phyloP scores from a whole-genome alignment of 2,113 vertebrate species.

The Atherinomorus stipes region DNA sequence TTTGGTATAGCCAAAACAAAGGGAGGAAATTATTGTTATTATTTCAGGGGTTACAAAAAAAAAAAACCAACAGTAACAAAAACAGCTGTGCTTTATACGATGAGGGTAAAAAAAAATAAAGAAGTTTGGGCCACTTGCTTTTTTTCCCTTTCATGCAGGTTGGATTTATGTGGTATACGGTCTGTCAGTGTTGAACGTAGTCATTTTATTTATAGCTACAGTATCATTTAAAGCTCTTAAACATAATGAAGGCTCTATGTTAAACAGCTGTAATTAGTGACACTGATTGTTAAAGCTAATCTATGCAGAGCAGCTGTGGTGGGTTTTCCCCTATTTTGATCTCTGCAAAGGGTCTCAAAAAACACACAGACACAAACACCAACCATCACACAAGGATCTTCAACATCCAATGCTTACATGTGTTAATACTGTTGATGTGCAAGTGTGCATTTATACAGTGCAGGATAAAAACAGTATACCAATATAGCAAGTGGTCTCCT shows the following conservation, averaged over 20 bases:
- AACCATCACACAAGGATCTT: slow-evolving; percentile 18
- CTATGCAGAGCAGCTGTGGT: slow-evolving; percentile 77
- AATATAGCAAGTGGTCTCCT: not conserved
- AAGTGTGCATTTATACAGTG: not conserved
- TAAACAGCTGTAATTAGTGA: slow-evolving; percentile 78
- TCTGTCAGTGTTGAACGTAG: slow-evolving; percentile 28
- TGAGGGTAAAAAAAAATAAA: not conserved
- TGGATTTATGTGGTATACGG: not conserved
- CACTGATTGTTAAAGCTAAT: slow-evolving; percentile 74
- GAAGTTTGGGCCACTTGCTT: not conserved
- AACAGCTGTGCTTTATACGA: too few species aligned
- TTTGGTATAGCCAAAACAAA: too few species aligned
- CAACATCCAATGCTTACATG: slow-evolving; percentile 9
- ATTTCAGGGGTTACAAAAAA: too few species aligned
- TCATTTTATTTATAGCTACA: slow-evolving; percentile 46
- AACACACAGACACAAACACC: slow-evolving; percentile 13
- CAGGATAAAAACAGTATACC: not conserved
- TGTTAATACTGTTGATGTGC: not conserved
- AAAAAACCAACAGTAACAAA: too few species aligned
- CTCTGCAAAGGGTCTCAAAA: slow-evolving; percentile 51
- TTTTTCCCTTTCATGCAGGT: slow-evolving; percentile 1
- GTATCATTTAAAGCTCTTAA: slow-evolving; percentile 70
- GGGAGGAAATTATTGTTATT: too few species aligned
- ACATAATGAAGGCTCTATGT: slow-evolving; percentile 73
- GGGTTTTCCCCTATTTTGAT: slow-evolving; percentile 75